Base-by-base conservation (phyloP, 2,797 vertebrate genomes). In the Betta splendens region DNA sequence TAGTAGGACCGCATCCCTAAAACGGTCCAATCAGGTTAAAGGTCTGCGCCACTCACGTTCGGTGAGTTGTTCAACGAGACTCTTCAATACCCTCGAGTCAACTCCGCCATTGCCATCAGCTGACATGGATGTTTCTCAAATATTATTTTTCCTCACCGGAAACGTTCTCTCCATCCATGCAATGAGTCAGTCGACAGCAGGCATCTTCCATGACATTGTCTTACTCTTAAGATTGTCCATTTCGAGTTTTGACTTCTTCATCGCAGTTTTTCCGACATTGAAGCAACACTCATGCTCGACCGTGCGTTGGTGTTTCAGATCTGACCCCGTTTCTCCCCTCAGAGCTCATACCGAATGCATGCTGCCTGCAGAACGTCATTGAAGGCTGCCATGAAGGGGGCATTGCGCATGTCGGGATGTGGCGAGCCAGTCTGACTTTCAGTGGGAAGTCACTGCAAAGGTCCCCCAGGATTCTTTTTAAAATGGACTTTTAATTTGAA, bases 21-120 rank as follows among this genome's bases (percentile, higher is more conserved):
- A 92, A 69, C 87, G 89, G 68, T 91, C 90, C 87, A 92, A 92
- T 89, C 90, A 90, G 87, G 81, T 90, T 83, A 90, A 79, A 87
- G 89, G 88, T 61, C 86, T 89, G 70, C 90, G 89, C 71, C 87
- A 90, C 88, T 90, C 89, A 77, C 89, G 80, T 56, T 89, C 89
- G 89, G 89, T 91, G 87, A 90, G 90, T 90, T 80, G 49, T 72
- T 58, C 50, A 48, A 12, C 36, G 61, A 68, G 72, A 76, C 47
- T 52, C 71, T 55, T 81, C 64, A 56, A 17, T 18, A 51, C 65
- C 67, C 29, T 61, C 8, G 54, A 75, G 62, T 74, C 60, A 29
- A 66, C 66, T 48, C 55, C n/a, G 26, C 76, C 81, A 75, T 86
- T 45, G 64, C 79, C 80, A 83, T 87, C 77, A 65, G 68, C 69